Evolutionary conservation across 1,140 invertebrate species (phyloP).

Genomic region (Drosophila novamexicana): DNA sequence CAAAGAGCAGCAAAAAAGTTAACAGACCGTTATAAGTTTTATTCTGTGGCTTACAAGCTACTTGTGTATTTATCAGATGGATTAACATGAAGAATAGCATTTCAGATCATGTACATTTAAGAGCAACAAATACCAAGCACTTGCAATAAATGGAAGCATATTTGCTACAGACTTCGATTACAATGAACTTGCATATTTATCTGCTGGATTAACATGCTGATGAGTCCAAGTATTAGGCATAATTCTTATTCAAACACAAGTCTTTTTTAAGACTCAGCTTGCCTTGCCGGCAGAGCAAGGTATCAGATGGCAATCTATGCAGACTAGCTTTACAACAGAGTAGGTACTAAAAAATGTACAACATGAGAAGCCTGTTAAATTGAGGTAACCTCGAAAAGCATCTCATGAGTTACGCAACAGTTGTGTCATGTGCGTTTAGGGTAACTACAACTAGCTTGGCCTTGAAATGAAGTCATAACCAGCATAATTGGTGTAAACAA

Average conservation of each 20-base stretch:
- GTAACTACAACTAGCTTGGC: background rate
- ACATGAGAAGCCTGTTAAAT: background rate
- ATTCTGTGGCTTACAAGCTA: background rate
- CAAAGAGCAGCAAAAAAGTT: background rate
- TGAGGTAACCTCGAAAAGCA: background rate
- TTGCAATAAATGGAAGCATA: too few species aligned
- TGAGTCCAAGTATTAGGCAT: too few species aligned
- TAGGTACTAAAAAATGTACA: background rate
- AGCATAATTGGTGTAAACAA: conserved; percentile 16
- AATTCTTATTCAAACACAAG: too few species aligned
- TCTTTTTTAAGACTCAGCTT: too few species aligned
- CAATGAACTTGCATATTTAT: too few species aligned
- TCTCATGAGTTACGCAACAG: conserved; percentile 13
- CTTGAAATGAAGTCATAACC: conserved; percentile 25
- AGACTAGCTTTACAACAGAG: background rate
- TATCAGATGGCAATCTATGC: background rate
- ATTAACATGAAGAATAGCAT: background rate
- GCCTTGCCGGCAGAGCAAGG: too few species aligned
- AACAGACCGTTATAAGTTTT: background rate
- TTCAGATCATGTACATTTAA: background rate
- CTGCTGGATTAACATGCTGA: too few species aligned
- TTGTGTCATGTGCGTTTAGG: conserved; percentile 20
- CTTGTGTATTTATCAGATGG: background rate
- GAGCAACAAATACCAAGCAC: too few species aligned
- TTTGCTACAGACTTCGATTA: too few species aligned